Evolutionary conservation across 1,140 invertebrate genomes (phyloP), one percentile per base, ranked within the genome.

Genomic region (Archegozetes longisetosus): DNA sequence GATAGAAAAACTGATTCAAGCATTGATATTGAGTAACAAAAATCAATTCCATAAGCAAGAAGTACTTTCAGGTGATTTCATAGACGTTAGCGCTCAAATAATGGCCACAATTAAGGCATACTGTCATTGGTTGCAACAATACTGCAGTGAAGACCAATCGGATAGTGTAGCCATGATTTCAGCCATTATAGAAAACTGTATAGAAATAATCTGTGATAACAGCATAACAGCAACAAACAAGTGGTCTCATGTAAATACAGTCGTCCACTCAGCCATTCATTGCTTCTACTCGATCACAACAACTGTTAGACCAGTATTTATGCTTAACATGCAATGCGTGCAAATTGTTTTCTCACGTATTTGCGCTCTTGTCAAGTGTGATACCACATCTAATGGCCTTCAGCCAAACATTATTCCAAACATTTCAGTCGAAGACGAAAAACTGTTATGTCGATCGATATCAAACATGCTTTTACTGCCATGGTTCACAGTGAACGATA

Each of bases 51-150:
- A 58, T 40, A 14, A 25, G n/a, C 29, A 24, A 27, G 50, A 58
- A 23, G 13, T 25, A n/a, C 24, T 58, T 1, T 58, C 47, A 3
- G 24, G 12, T 14, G 57, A 58, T 29, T 58, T 58, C 47, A 20
- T 58, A 29, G 2, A 20, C 6, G 20, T 58, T 3, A 50, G 49
- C 71, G 80, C 80, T 46, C 80, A 84, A 68, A 73, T 80, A 22
- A 70, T 84, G 32, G 81, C 80, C 13, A 77, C 82, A 3, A 68
- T 84, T 24, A 79, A 82, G 68, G 79, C 82, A 0, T 84, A 79
- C 76, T 75, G 77, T 61, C 78, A 80, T 65, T 83, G 81, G 80
- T 63, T 74, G 61, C 62, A 67, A 13, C 71, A 74, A 65, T 72
- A 68, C 61, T 70, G 71, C 55, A 64, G 55, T 28, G 68, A 69